phyloP scores from a whole-genome alignment of 2,888 invertebrate species.

The Mechanitis messenoides region DNA sequence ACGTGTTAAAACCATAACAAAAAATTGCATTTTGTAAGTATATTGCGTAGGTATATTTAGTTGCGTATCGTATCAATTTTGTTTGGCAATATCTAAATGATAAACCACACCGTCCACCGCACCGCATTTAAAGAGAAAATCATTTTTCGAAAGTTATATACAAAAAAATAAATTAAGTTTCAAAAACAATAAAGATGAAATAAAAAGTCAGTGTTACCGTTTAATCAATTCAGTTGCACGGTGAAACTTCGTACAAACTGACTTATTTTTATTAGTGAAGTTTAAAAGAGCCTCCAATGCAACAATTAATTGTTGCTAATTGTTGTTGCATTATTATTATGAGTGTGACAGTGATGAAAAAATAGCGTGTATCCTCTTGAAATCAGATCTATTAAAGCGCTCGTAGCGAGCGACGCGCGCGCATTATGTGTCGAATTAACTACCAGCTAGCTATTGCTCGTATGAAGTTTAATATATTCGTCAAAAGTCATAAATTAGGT shows the following conservation, averaged over 20 bases:
- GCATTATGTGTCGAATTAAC: conserved; percentile 53
- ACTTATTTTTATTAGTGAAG: background rate
- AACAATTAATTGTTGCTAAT: background rate
- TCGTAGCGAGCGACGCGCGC: conserved; percentile 27
- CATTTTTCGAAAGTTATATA: background rate
- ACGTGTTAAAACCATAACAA: background rate
- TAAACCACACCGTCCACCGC: background rate
- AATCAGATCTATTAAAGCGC: conserved; percentile 21
- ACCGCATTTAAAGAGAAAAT: background rate
- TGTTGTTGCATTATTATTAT: background rate
- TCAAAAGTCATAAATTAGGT: conserved; percentile 54
- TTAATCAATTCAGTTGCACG: conserved; percentile 2
- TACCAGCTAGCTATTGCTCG: conserved; percentile 40
- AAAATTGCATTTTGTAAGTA: background rate
- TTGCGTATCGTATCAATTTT: background rate
- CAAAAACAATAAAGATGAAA: conserved; percentile 1
- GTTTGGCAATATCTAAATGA: background rate
- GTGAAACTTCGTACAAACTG: background rate
- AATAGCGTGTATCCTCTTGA: too few species aligned
- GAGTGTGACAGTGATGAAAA: too few species aligned
- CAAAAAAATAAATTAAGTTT: background rate
- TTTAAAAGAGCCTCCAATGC: background rate
- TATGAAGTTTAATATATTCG: conserved; percentile 56
- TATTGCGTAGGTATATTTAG: background rate
- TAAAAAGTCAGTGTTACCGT: background rate